Conservation (phyloP, 2,113 vertebrate genomes). For the Aspiorhynchus laticeps region DNA sequence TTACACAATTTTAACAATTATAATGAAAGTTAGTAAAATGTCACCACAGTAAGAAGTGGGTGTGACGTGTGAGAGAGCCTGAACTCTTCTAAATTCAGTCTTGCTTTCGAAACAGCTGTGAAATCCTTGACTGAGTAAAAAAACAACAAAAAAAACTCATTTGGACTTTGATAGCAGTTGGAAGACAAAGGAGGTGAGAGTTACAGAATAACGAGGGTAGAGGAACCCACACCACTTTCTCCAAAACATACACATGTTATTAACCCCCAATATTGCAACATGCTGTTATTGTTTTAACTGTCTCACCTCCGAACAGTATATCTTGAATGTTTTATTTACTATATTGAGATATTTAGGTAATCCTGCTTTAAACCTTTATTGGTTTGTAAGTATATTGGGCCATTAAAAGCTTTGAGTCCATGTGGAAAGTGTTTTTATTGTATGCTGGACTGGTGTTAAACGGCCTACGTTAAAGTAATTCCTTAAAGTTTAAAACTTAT, state of each 20-base stretch:
- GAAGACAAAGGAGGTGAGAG: constrained; percentile 57
- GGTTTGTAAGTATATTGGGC: background rate
- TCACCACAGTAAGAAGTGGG: background rate
- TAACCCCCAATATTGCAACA: constrained; percentile 27
- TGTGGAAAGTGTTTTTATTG: background rate
- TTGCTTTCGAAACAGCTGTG: constrained; percentile 66
- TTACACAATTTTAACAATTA: background rate
- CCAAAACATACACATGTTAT: background rate
- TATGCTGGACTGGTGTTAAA: background rate
- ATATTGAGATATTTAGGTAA: background rate
- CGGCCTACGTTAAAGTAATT: background rate
- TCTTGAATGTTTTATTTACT: background rate
- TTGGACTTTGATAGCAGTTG: constrained; percentile 76
- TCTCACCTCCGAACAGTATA: constrained; percentile 43
- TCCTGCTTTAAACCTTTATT: background rate
- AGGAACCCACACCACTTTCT: constrained; percentile 14
- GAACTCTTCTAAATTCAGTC: constrained; percentile 21
- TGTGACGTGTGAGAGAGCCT: background rate
- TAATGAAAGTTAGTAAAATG: background rate
- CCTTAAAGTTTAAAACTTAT: background rate
- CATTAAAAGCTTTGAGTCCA: background rate
- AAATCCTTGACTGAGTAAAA: constrained; percentile 55
- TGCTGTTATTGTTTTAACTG: background rate
- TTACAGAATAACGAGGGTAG: constrained; percentile 64
- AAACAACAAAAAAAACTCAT: background rate